phyloP scores from a whole-genome alignment of 2,797 vertebrate genomes.

The Chrysocyon brachyurus region DNA sequence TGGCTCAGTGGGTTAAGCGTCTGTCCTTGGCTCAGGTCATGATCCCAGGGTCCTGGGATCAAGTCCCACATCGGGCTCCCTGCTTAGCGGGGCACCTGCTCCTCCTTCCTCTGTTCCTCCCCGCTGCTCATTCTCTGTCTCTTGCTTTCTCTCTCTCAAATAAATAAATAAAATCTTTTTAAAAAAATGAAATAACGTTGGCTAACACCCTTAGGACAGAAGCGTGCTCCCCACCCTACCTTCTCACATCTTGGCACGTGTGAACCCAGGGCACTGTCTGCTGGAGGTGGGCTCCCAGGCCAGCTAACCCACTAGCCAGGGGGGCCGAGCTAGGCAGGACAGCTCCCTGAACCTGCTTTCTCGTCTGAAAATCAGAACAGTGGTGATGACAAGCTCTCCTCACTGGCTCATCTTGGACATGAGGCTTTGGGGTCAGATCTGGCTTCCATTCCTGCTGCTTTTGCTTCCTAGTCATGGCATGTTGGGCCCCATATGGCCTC shows the following conservation, averaged over 20 bases:
- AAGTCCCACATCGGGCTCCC: no score
- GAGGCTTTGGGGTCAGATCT: background rate
- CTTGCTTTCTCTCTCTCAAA: no score
- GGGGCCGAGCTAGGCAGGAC: background rate
- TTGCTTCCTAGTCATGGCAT: background rate
- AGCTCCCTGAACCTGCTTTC: background rate
- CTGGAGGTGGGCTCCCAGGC: no score
- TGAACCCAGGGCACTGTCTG: background rate
- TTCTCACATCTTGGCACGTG: background rate
- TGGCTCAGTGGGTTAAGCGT: no score
- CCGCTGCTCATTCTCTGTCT: no score
- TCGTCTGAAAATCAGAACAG: background rate
- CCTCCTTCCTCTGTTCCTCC: no score
- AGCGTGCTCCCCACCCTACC: background rate
- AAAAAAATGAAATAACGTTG: background rate
- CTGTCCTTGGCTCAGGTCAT: no score
- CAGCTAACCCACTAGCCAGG: background rate
- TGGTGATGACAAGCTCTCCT: background rate
- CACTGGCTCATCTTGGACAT: fast-evolving
- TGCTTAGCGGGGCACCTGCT: no score
- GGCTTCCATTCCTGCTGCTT: background rate
- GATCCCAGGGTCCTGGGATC: no score
- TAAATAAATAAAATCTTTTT: no score
- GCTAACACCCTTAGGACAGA: background rate
- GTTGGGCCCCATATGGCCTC: background rate